Evolutionary conservation across 2,888 invertebrate species (phyloP), one percentile per base, ranked within the genome.

Genomic region (Hecatera dysodea): DNA sequence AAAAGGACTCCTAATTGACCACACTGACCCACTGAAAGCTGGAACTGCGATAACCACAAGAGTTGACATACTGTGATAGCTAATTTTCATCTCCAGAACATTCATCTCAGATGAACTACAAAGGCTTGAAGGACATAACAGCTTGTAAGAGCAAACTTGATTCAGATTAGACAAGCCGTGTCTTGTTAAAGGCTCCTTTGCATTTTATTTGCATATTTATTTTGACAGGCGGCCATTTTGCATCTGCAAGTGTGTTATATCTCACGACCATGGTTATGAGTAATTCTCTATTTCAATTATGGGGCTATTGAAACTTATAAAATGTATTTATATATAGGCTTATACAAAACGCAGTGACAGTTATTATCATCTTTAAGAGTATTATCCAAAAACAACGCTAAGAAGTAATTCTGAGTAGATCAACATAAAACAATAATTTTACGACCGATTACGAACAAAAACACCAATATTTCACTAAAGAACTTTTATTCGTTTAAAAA

Each of bases 41-140:
- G 73, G 29, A 68, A 77, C 27, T 61, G n/a, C 62, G 79, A 81
- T 80, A 81, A 78, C 59, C 56, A 44, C 66, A 78, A 75, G 46
- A 72, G 79, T 80, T 84, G 84, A 80, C 80, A 80, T 67, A 83
- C 73, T 78, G 75, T 56, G 85, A 81, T 84, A 84, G 78, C 56
- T 71, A 72, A 81, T 78, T 81, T 80, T 59, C 65, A 71, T 82
- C 80, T 73, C 76, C 64, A 71, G 64, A 62, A 67, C 63, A 74
- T 83, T 72, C 68, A 84, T 85, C 83, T 74, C 57, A 63, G 83
- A 85, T 85, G 80, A 72, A 80, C 81, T 65, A 78, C 65, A 81
- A 80, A 79, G 73, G 60, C 65, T 74, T 62, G 64, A 75, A 76
- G 71, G 73, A 82, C 67, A 61, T 74, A 78, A 73, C 64, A 63